Percentiles rank a stretch among this genome's conserved stretches.
These are phyloP conservation scores for Heliconius ismenius DNA, from an alignment of 2,888 invertebrate species.

Conservation along the genomic window DNA sequence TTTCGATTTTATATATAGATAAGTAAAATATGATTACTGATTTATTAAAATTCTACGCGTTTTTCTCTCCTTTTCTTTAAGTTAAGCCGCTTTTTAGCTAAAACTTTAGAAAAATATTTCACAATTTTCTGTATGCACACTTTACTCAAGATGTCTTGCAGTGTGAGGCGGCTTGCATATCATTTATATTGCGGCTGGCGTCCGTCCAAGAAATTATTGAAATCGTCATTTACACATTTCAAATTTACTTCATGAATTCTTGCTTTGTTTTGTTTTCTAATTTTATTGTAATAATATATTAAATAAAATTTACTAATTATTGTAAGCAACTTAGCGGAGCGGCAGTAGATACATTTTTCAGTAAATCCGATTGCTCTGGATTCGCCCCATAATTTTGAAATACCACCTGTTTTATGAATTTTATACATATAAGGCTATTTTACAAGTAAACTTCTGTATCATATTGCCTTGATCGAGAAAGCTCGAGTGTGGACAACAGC, in stretches of 20 bases:
- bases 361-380: too few relatives aligned
- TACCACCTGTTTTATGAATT: not conserved
- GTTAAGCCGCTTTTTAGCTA: not conserved
- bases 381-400: too few relatives aligned
- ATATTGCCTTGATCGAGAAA: constrained; percentile 6
- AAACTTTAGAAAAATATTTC: not conserved
- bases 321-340: too few relatives aligned
- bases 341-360: too few relatives aligned
- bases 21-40: too few relatives aligned
- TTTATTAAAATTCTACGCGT: too few relatives aligned
- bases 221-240: constrained; percentile 30
- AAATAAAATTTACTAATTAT: not conserved
- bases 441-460: not conserved
- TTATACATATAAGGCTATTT: not conserved
- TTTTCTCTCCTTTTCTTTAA: too few relatives aligned
- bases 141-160: constrained; percentile 5
- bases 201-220: constrained; percentile 35
- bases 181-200: constrained; percentile 29
- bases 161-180: constrained; percentile 15
- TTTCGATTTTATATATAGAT: too few relatives aligned
- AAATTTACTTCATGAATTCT: constrained; percentile 10
- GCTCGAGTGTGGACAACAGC: constrained; percentile 29
- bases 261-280: not conserved
- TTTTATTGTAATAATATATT: not conserved
- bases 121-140: constrained; percentile 11